These are phyloP conservation scores for Thymelicus lineola DNA, from an alignment of 2,888 invertebrate species.

Conservation along the genomic window DNA sequence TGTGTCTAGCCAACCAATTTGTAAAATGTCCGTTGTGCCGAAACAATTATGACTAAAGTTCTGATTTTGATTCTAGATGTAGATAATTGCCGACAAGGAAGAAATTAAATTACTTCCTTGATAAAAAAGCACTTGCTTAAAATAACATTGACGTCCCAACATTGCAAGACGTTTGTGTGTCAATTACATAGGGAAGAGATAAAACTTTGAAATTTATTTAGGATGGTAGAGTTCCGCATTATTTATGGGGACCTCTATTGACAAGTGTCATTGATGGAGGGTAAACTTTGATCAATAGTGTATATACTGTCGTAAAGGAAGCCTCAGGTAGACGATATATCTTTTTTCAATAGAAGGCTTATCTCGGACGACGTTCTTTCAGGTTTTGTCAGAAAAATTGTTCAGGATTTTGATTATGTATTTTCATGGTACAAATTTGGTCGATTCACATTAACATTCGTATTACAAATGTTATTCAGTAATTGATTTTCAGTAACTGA, in stretches of 20 bases:
- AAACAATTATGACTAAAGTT: too few relatives aligned
- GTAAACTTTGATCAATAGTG: constrained; percentile 35
- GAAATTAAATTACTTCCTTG: too few relatives aligned
- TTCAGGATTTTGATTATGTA: not conserved
- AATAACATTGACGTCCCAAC: not conserved
- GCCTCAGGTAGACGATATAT: constrained; percentile 36
- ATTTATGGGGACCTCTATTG: constrained; percentile 32
- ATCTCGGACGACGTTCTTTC: constrained; percentile 17
- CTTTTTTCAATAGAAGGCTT: constrained; percentile 31
- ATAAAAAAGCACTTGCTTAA: too few relatives aligned
- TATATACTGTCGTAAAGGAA: constrained; percentile 33
- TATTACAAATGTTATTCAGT: too few relatives aligned
- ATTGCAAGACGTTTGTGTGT: not conserved
- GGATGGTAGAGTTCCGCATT: constrained; percentile 10
- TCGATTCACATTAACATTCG: too few relatives aligned
- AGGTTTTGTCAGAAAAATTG: constrained; percentile 17
- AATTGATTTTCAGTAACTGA: too few relatives aligned
- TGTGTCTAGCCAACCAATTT: too few relatives aligned
- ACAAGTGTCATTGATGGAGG: constrained; percentile 36
- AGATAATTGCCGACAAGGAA: too few relatives aligned
- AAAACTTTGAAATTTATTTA: constrained; percentile 30
- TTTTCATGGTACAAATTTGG: not conserved
- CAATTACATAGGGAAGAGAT: constrained; percentile 9
- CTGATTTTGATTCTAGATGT: too few relatives aligned
- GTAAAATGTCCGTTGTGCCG: too few relatives aligned